These are phyloP conservation scores for Anarsia innoxiella DNA, from an alignment of 2,888 invertebrate species.

Conservation along the genomic window DNA sequence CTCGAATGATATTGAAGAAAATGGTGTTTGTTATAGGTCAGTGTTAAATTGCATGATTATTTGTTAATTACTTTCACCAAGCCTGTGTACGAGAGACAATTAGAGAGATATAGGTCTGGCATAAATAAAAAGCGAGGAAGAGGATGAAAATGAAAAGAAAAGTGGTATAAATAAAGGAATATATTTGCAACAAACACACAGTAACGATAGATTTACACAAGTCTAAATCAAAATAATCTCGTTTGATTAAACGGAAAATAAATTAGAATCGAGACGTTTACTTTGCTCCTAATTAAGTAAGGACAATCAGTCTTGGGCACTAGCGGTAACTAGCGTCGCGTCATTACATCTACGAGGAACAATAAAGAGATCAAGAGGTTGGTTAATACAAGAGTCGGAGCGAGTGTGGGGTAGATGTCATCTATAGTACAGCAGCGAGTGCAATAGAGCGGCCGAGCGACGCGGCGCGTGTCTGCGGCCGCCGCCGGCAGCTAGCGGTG, in stretches of 20 bases:
- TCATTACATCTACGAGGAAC: constrained; percentile 54
- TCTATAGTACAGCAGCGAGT: constrained; percentile 9
- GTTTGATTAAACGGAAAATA: constrained; percentile 36
- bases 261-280: constrained; percentile 52
- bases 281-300: constrained; percentile 47
- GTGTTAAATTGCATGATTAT: constrained; percentile 52
- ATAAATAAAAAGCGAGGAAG: constrained; percentile 62
- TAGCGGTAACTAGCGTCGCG: constrained; percentile 28
- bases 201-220: constrained; percentile 66
- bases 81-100: constrained; percentile 55
- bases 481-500: constrained; percentile 2
- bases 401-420: constrained; percentile 21
- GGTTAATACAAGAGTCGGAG: constrained; percentile 27
- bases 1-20: constrained; percentile 67
- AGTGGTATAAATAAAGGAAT: constrained; percentile 71
- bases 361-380: constrained; percentile 54
- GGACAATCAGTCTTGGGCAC: constrained; percentile 56
- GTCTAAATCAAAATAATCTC: constrained; percentile 34
- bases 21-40: constrained; percentile 66
- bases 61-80: constrained; percentile 64
- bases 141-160: constrained; percentile 74
- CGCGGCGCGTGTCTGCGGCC: constrained; percentile 3
- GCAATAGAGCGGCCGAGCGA: not conserved
- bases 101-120: constrained; percentile 65
- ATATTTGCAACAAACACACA: constrained; percentile 75